phyloP scores from a whole-genome alignment of 2,113 vertebrate genomes.

The Fregetta grallaria region DNA sequence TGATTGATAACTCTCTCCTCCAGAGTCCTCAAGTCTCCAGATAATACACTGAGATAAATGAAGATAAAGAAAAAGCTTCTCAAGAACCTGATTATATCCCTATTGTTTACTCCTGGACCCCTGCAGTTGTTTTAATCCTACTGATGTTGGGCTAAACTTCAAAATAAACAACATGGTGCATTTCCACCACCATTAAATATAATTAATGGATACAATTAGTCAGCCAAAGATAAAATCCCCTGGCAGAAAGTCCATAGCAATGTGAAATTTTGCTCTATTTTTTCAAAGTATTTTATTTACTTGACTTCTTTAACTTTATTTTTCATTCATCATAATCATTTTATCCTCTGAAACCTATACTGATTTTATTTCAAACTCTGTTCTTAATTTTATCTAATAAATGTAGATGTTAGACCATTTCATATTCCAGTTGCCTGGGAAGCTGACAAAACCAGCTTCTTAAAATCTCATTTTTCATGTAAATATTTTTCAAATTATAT shows the following conservation, averaged over 20 bases:
- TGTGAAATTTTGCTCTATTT: background rate
- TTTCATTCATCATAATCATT: slow-evolving; percentile 26
- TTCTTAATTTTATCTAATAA: slow-evolving; percentile 27
- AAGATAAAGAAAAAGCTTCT: background rate
- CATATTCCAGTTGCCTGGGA: background rate
- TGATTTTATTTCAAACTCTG: background rate
- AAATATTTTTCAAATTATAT: background rate
- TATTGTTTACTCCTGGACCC: background rate
- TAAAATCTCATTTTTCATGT: background rate
- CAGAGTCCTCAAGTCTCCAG: background rate
- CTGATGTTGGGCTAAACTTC: background rate
- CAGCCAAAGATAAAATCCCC: background rate
- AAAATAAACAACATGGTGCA: background rate
- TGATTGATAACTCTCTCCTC: background rate
- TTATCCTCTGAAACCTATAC: background rate
- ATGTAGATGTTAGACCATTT: background rate
- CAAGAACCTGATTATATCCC: background rate
- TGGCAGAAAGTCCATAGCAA: background rate
- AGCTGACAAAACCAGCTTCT: background rate
- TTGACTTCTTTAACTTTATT: background rate
- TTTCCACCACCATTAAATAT: background rate
- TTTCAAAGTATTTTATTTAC: background rate
- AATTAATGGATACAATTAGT: background rate
- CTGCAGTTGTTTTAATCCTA: background rate
- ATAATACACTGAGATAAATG: background rate